Evolutionary conservation across 2,797 vertebrate species (phyloP).

Genomic region (Cirrhinus mrigala): DNA sequence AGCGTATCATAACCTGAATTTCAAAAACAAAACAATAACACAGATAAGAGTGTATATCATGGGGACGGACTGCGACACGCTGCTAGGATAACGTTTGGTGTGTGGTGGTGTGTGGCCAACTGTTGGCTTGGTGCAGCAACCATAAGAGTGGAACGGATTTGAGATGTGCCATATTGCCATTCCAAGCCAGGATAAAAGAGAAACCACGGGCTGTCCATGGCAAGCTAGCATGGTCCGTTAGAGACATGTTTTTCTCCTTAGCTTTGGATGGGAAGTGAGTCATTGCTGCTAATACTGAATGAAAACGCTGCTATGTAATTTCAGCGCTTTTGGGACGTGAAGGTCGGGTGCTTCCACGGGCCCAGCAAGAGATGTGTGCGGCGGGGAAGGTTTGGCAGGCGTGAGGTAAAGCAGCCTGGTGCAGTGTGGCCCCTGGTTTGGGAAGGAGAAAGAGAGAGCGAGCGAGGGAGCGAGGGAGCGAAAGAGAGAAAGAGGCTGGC

Average conservation of each 20-base stretch:
- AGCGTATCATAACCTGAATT: conserved; percentile 19
- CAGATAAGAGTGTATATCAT: conserved; percentile 41
- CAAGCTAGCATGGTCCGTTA: conserved; percentile 55
- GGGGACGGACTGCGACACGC: not conserved
- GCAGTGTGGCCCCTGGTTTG: conserved; percentile 62
- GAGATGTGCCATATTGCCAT: conserved; percentile 57
- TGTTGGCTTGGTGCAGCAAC: conserved; percentile 55
- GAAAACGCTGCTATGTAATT: conserved; percentile 55
- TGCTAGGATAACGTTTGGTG: conserved; percentile 50
- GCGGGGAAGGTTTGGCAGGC: conserved; percentile 62
- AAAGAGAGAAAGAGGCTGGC: conserved; percentile 73
- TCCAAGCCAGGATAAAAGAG: conserved; percentile 56
- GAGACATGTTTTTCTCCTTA: conserved; percentile 61
- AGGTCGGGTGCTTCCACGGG: conserved; percentile 53
- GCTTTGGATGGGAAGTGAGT: conserved; percentile 53
- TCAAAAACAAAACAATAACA: conserved; percentile 23
- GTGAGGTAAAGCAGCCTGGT: conserved; percentile 59
- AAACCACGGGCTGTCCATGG: conserved; percentile 52
- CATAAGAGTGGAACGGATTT: conserved; percentile 59
- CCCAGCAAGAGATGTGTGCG: conserved; percentile 59
- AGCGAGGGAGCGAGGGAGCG: conserved; percentile 74
- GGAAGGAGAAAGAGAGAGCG: conserved; percentile 63
- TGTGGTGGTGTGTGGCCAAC: conserved; percentile 60
- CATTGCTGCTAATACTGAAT: conserved; percentile 55
- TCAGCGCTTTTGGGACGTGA: conserved; percentile 57